Percentiles rank a stretch among this genome's conserved stretches.
Evolutionary conservation across 2,888 invertebrate species (phyloP).

Genomic region (Adelphocoris suturalis): DNA sequence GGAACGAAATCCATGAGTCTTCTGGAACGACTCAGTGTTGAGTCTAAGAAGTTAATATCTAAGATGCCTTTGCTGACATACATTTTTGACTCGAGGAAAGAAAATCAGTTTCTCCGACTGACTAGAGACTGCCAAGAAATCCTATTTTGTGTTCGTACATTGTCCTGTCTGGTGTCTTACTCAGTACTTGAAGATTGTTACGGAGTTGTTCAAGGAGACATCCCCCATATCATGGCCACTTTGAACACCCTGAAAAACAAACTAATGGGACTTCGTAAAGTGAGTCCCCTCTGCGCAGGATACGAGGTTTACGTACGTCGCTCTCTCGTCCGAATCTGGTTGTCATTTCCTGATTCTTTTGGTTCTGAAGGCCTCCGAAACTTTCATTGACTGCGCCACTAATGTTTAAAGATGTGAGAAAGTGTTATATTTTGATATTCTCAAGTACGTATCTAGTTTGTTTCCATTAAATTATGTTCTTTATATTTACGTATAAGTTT

Average conservation of each 20-base stretch:
- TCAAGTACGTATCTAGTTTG: too few species aligned
- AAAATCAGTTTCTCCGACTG: slow-evolving; percentile 13
- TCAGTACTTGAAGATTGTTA: slow-evolving; percentile 51
- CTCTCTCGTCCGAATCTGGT: slow-evolving; percentile 54
- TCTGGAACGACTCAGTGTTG: slow-evolving; percentile 29
- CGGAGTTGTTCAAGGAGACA: slow-evolving; percentile 48
- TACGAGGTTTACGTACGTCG: slow-evolving; percentile 57
- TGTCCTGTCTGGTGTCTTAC: slow-evolving; percentile 30
- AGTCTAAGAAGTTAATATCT: neutral
- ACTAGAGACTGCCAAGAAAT: slow-evolving; percentile 37
- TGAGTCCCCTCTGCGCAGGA: slow-evolving; percentile 32
- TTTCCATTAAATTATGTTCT: too few species aligned
- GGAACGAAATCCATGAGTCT: slow-evolving; percentile 18
- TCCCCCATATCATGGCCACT: slow-evolving; percentile 30
- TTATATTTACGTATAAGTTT: too few species aligned
- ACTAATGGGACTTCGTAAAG: slow-evolving; percentile 2
- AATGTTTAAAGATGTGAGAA: too few species aligned
- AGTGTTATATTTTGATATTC: too few species aligned
- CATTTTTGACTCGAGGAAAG: slow-evolving; percentile 25
- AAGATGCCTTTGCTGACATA: slow-evolving; percentile 53
- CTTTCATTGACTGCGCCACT: neutral
- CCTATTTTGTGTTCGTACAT: neutral
- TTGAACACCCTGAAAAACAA: slow-evolving; percentile 47
- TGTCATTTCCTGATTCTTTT: slow-evolving; percentile 52
- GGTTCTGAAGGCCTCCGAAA: slow-evolving; percentile 42